phyloP scores from a whole-genome alignment of 2,797 vertebrate species.

The Gobionotothen gibberifrons region DNA sequence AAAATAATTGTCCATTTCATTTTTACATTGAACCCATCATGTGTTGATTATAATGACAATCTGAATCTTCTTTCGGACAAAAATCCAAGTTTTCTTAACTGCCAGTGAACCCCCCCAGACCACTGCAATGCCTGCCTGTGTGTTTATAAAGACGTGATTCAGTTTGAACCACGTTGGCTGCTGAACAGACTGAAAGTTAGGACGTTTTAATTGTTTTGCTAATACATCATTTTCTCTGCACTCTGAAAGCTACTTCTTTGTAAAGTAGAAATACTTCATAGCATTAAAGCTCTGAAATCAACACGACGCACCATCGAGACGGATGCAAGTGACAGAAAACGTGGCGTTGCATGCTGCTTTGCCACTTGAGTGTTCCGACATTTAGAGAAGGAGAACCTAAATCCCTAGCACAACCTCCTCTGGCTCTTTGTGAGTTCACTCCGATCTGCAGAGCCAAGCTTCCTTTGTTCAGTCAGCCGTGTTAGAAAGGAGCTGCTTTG shows the following conservation, averaged over 20 bases:
- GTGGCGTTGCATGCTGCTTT: slow-evolving; percentile 50
- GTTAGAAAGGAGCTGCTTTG: slow-evolving; percentile 36
- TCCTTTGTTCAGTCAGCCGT: slow-evolving; percentile 37
- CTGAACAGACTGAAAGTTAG: slow-evolving; percentile 41
- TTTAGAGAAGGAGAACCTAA: slow-evolving; percentile 35
- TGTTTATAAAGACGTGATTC: slow-evolving; percentile 37
- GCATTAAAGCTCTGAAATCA: slow-evolving; percentile 50
- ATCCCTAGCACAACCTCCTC: slow-evolving; percentile 31
- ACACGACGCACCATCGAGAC: slow-evolving; percentile 12
- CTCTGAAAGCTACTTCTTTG: slow-evolving; percentile 22
- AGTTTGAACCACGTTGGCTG: slow-evolving; percentile 32
- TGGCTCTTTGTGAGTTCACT: slow-evolving; percentile 37
- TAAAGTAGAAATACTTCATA: slow-evolving; percentile 26
- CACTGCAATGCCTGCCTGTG: slow-evolving; percentile 22
- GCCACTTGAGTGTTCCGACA: slow-evolving; percentile 13
- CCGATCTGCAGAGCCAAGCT: slow-evolving; percentile 20
- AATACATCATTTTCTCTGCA: not conserved
- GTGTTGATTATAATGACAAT: slow-evolving; percentile 13
- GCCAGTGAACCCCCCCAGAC: slow-evolving; percentile 6
- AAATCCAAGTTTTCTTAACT: slow-evolving; percentile 34
- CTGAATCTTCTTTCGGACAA: slow-evolving; percentile 15
- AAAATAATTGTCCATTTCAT: slow-evolving; percentile 25
- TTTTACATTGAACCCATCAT: slow-evolving; percentile 34
- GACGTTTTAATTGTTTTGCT: slow-evolving; percentile 10
- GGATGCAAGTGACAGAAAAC: slow-evolving; percentile 15